Conservation (phyloP, 2,113 vertebrate species). For the Todiramphus saurophagus region DNA sequence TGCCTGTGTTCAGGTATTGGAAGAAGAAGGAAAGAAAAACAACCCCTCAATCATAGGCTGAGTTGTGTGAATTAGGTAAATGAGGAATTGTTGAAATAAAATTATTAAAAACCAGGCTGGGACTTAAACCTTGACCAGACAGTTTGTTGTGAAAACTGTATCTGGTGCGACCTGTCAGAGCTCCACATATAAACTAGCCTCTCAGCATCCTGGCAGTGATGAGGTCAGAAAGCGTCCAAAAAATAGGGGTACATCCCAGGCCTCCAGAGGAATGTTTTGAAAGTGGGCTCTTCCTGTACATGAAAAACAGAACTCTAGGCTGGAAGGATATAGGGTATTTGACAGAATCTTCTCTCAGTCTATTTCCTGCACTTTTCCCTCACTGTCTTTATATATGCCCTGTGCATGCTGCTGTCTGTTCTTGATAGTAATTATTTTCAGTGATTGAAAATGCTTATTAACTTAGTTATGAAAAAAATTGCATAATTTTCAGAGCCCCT, state of each 20-base stretch:
- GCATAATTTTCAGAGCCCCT: neutral
- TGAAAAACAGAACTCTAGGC: neutral
- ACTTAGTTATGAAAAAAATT: neutral
- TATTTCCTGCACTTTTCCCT: neutral
- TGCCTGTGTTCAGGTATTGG: neutral
- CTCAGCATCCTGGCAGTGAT: rapidly evolving
- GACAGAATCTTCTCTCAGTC: neutral
- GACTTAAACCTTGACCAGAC: neutral
- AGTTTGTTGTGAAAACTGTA: neutral
- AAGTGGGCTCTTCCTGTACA: neutral
- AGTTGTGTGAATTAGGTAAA: neutral
- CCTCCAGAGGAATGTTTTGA: neutral
- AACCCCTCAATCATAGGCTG: neutral
- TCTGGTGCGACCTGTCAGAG: neutral
- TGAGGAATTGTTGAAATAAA: neutral
- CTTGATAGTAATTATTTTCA: neutral
- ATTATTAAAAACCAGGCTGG: neutral
- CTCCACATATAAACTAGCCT: neutral
- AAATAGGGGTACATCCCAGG: neutral
- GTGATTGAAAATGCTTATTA: neutral
- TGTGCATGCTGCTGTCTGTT: neutral
- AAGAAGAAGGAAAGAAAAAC: neutral
- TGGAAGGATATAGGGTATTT: neutral
- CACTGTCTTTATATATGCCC: neutral
- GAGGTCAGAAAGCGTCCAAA: neutral